These are phyloP conservation scores for Hippocampus guttulatus DNA, from an alignment of 2,113 vertebrate genomes.

Conservation along the genomic window DNA sequence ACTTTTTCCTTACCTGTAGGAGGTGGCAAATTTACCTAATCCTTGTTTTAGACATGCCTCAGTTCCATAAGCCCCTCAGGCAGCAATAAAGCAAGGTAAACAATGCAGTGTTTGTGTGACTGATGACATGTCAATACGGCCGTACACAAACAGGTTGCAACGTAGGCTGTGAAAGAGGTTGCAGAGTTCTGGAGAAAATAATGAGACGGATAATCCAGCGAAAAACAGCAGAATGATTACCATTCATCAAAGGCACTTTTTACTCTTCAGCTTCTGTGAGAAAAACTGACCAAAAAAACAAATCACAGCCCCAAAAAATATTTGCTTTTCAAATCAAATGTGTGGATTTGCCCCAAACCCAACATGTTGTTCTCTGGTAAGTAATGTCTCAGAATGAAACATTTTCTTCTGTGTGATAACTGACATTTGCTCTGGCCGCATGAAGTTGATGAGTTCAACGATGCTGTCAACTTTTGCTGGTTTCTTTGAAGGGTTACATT, in stretches of 20 bases:
- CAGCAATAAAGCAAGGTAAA: slow-evolving; percentile 51
- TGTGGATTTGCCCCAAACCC: neutral
- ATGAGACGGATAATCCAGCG: neutral
- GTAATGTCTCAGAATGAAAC: no score
- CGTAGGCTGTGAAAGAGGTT: neutral
- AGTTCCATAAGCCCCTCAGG: neutral
- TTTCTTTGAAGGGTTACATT: neutral
- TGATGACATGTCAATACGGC: slow-evolving; percentile 20
- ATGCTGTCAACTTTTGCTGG: neutral
- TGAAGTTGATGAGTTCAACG: neutral
- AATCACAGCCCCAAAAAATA: neutral
- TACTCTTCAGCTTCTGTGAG: neutral
- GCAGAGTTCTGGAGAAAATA: neutral
- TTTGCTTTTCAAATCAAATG: neutral
- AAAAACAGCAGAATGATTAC: neutral
- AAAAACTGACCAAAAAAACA: neutral
- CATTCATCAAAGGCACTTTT: neutral
- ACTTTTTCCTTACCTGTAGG: slow-evolving; percentile 13
- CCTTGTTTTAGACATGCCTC: slow-evolving; percentile 17
- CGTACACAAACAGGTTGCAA: slow-evolving; percentile 1
- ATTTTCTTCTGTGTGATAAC: no score
- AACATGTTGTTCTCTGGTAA: no score
- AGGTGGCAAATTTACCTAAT: slow-evolving; percentile 31
- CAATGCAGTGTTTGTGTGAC: slow-evolving; percentile 16
- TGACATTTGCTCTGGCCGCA: neutral